Evolutionary conservation across 2,797 vertebrate genomes (phyloP).

Genomic region (Trichosurus vulpecula): DNA sequence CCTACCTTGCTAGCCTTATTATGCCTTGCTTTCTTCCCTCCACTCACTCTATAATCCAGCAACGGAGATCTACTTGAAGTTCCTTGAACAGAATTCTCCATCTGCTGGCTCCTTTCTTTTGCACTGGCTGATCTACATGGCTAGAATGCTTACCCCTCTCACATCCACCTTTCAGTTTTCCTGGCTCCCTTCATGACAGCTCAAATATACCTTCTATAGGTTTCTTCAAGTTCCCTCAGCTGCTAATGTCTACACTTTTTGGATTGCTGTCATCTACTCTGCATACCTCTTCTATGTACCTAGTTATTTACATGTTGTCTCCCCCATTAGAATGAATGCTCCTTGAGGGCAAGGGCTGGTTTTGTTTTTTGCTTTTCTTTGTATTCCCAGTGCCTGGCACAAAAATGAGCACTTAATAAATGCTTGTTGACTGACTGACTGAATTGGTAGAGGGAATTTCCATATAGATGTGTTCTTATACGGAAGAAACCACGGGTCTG

Average conservation of each 20-base stretch:
- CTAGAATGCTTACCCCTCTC: background rate
- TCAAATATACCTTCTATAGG: background rate
- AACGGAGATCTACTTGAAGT: background rate
- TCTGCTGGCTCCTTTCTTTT: background rate
- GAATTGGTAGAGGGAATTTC: background rate
- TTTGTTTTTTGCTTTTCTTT: background rate
- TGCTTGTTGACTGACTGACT: background rate
- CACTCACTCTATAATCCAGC: background rate
- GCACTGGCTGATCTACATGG: background rate
- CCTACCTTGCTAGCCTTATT: background rate
- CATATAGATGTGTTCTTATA: background rate
- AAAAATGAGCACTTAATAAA: background rate
- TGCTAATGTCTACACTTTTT: background rate
- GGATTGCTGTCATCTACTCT: background rate
- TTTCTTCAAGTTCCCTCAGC: background rate
- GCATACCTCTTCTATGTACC: background rate
- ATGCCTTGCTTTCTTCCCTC: background rate
- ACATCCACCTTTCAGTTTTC: background rate
- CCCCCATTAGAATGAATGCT: background rate
- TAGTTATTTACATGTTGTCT: background rate
- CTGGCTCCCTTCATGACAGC: background rate
- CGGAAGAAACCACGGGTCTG: background rate
- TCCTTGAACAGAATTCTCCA: background rate
- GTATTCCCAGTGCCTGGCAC: background rate
- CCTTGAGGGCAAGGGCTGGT: background rate